A percentile compares a stretch with the other conserved stretches of the same genome.
phyloP scores from a whole-genome alignment of 2,888 invertebrate genomes.

The Drosophila ezoana region DNA sequence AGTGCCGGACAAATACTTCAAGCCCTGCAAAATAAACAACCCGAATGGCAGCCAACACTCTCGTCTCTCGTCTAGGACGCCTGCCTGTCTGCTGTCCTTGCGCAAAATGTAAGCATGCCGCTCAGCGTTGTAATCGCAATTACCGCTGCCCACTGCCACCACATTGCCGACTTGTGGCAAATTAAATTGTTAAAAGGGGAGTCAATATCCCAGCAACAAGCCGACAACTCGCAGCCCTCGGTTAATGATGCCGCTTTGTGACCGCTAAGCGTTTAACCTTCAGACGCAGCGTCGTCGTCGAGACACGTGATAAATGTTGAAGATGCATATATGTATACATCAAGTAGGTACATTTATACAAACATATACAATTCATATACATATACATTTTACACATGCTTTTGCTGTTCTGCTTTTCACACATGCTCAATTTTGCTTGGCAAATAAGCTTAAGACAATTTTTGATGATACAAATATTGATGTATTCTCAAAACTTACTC shows the following conservation, averaged over 20 bases:
- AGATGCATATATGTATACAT: not conserved
- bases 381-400: constrained; percentile 59
- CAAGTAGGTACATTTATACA: not conserved
- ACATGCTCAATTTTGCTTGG: constrained; percentile 56
- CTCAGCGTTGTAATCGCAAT: constrained; percentile 53
- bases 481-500: too few relatives aligned
- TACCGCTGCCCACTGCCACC: constrained; percentile 56
- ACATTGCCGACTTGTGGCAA: constrained; percentile 60
- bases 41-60: constrained; percentile 11
- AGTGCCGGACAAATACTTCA: constrained; percentile 66
- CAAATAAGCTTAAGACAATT: constrained; percentile 65
- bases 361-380: not conserved
- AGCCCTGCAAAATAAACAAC: constrained; percentile 56
- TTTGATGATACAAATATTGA: constrained; percentile 31
- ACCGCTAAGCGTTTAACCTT: constrained; percentile 76
- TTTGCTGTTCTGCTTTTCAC: constrained; percentile 43
- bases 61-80: constrained; percentile 6
- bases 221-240: constrained; percentile 37
- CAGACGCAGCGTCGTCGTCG: constrained; percentile 49
- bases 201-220: constrained; percentile 5
- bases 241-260: constrained; percentile 78
- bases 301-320: constrained; percentile 40
- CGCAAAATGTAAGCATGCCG: constrained; percentile 58
- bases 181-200: constrained; percentile 70
- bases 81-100: constrained; percentile 49